Base-by-base conservation (phyloP, 2,797 vertebrate species). In the Hybognathus amarus region DNA sequence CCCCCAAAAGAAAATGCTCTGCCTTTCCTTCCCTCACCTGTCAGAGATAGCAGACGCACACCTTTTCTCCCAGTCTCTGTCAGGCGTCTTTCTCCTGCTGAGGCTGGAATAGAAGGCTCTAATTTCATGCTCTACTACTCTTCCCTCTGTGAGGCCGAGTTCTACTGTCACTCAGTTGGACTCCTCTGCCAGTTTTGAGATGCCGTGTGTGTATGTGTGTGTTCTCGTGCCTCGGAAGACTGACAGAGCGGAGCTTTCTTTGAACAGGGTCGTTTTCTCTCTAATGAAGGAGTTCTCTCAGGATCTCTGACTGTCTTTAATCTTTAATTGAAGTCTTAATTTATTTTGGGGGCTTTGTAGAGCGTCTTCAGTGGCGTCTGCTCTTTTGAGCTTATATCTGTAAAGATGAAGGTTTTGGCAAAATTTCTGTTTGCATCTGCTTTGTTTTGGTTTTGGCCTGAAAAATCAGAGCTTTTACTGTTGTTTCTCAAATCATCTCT, bases 41-140 rank as follows among this genome's bases (percentile, higher is more conserved):
- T 77, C 64, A 77, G 64, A 59, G 38, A 70, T 47, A 18, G 66
- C 82, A 70, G 47, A 66, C 61, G 17, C 61, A 45, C 64, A 52
- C 64, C 64, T 33, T 80, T 70, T 77, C 66, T 84, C 67, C 64
- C 45, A 33, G 52, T 76, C 73, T 78, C 80, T 63, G 66, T 67
- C 63, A 79, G 82, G 47, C 52, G 38, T 83, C 69, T 88, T 77
- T 82, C 64, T 80, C 79, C 52, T 42, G 76, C 76, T 80, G n/a
- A 80, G 71, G 77, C 69, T 83, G 80, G 83, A 83, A 80, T 85
- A 86, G 78, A 76, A 54, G 83, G 61, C 80, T 84, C 83, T 89
- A 88, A 89, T 89, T 88, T 89, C 87, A 88, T 86, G 88, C 88
- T 88, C 68, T 74, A 50, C 63, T 86, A 85, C 71, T 85, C 68